A percentile compares a stretch with the other conserved stretches of the same genome.
phyloP scores from a whole-genome alignment of 2,888 invertebrate species.

The Drosophila pseudotalamancana region DNA sequence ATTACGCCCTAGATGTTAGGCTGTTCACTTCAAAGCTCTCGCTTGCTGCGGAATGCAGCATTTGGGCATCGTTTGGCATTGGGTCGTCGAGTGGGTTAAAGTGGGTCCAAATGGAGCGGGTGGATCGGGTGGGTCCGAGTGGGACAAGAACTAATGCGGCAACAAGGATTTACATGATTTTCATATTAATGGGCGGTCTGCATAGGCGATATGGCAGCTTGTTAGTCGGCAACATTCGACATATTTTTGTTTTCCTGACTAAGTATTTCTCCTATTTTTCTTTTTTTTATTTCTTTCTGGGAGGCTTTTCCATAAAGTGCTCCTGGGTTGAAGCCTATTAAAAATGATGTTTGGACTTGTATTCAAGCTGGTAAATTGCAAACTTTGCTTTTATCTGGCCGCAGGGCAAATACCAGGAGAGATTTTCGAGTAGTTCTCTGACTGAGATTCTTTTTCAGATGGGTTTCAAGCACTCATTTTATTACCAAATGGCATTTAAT shows the following conservation, averaged over 20 bases:
- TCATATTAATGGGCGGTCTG: slow-evolving; percentile 47
- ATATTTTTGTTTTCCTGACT: neutral
- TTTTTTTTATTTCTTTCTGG: neutral
- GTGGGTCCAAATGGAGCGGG: neutral
- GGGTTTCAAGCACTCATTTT: slow-evolving; percentile 18
- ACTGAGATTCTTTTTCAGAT: slow-evolving; percentile 31
- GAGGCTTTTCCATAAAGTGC: slow-evolving; percentile 24
- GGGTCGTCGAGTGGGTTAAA: neutral
- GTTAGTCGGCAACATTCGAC: slow-evolving; percentile 34
- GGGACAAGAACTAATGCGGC: slow-evolving; percentile 48
- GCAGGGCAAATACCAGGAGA: slow-evolving; percentile 30
- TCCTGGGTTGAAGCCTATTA: slow-evolving; percentile 32
- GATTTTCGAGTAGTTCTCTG: slow-evolving; percentile 34
- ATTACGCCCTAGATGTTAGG: slow-evolving; percentile 27
- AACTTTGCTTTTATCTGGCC: slow-evolving; percentile 42
- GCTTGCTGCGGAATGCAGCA: slow-evolving; percentile 14
- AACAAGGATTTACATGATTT: slow-evolving; percentile 50
- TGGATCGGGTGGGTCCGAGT: neutral
- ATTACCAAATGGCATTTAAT: slow-evolving; percentile 23
- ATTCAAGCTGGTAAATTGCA: slow-evolving; percentile 22
- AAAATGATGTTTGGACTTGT: slow-evolving; percentile 36
- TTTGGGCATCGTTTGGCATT: slow-evolving; percentile 13
- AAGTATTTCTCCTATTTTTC: neutral
- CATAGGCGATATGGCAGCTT: slow-evolving; percentile 33
- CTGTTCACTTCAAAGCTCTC: slow-evolving; percentile 39